Evolutionary conservation across 2,888 invertebrate species (phyloP).

Genomic region (Epinotia demarniana): DNA sequence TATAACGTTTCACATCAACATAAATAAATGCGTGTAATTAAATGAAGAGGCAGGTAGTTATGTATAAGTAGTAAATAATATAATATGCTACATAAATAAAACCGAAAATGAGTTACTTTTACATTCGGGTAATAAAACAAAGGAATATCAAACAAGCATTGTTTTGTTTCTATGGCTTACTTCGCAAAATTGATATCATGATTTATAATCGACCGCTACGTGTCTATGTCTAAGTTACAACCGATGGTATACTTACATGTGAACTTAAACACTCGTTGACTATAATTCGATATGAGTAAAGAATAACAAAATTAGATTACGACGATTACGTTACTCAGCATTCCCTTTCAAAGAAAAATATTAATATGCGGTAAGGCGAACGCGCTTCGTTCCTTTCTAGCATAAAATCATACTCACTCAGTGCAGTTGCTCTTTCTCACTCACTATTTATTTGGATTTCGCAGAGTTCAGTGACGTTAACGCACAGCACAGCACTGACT

Average conservation of each 20-base stretch:
- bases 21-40: background rate
- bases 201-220: background rate
- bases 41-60: no score
- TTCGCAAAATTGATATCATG: background rate
- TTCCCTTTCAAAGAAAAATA: background rate
- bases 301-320: background rate
- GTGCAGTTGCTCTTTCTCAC: background rate
- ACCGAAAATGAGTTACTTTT: background rate
- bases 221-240: background rate
- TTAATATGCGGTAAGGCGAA: conserved; percentile 15
- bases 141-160: background rate
- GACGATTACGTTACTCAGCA: conserved; percentile 10
- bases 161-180: background rate
- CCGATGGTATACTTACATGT: conserved; percentile 11
- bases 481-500: no score
- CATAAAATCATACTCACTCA: background rate
- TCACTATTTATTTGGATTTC: no score
- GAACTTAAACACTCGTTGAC: background rate
- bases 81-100: background rate
- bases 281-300: background rate
- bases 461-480: no score
- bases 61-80: background rate
- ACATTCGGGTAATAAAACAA: background rate
- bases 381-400: background rate
- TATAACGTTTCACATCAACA: background rate